These are phyloP conservation scores for Nannoperca australis DNA, from an alignment of 2,797 vertebrate genomes.

Conservation along the genomic window DNA sequence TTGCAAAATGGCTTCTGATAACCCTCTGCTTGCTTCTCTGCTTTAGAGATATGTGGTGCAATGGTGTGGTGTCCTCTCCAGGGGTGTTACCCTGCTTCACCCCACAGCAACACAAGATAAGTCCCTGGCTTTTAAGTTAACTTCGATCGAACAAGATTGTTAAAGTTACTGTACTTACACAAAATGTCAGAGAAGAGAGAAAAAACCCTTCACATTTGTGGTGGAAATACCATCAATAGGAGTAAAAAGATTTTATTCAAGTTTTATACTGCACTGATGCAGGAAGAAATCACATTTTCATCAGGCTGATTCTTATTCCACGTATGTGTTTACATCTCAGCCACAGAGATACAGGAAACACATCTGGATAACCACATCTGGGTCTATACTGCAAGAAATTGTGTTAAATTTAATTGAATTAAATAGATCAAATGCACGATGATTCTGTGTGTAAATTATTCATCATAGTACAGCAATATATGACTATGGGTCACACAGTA, in stretches of 20 bases:
- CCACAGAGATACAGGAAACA: conserved; percentile 32
- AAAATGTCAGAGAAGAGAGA: conserved; percentile 13
- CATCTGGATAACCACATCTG: conserved; percentile 60
- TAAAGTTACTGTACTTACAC: background rate
- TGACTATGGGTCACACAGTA: conserved; percentile 54
- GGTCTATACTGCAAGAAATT: conserved; percentile 44
- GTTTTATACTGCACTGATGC: conserved; percentile 21
- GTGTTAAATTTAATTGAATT: too few relatives aligned
- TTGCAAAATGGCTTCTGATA: conserved; percentile 53
- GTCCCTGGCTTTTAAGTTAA: conserved; percentile 31
- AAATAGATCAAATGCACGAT: conserved; percentile 60
- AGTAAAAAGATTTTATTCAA: background rate
- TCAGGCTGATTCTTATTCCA: conserved; percentile 21
- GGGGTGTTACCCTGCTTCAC: conserved; percentile 26
- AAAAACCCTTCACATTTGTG: background rate
- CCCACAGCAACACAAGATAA: conserved; percentile 33
- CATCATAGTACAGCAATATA: conserved; percentile 47
- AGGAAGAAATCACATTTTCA: conserved; percentile 14
- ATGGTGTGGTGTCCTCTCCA: conserved; percentile 23
- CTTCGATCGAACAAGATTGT: conserved; percentile 16
- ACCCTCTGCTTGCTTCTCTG: conserved; percentile 33
- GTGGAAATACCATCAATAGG: conserved; percentile 12
- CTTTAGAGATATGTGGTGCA: conserved; percentile 31
- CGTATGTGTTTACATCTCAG: conserved; percentile 29
- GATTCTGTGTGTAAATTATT: conserved; percentile 47